Evolutionary conservation across 2,888 invertebrate species (phyloP), one percentile per base, ranked within the genome.

Genomic region (Drosophila acutilabella): DNA sequence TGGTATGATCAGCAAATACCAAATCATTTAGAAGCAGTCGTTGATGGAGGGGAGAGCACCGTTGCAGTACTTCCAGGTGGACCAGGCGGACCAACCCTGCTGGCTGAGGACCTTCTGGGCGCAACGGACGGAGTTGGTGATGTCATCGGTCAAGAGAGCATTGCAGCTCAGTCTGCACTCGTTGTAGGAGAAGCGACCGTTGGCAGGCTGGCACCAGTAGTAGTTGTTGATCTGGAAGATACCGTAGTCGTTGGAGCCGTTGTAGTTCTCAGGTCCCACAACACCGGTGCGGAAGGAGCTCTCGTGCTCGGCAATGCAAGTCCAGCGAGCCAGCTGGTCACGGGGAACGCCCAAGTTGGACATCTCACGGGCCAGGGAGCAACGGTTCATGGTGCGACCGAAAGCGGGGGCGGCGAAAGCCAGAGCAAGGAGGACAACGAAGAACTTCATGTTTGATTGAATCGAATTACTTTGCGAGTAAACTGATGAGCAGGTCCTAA

Each of bases 161-260:
- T 77, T 70, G 74, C 92, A 92, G 18, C 78, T 71, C 1, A 85
- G 53, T 0, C 69, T 62, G 53, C 92, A 92, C 48, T 77, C 88
- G 61, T 91, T 90, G 70, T 89, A 83, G 48, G 90, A 88, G 69
- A 76, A 81, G 42, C 75, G 73, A 33, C 88, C 84, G 30, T 67
- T 73, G 48, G 70, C 62, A 47, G 86, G 82, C 41, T 82, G 54
- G 60, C 92, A 92, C 91, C 92, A 92, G 74, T 87, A 91, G 62
- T 77, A 80, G 77, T 90, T 80, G 78, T 91, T 91, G 59, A 91
- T 90, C 78, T 92, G 91, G 74, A 91, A 92, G 64, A 92, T 81
- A 14, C 92, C 91, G 64, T 88, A 92, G 78, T 93, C 92, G 42
- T 84, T 84, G 59, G 92, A 90, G 1, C 94, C 93, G 65, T 93